Conservation (phyloP, 2,113 vertebrate species). For the Microtus montanus region DNA sequence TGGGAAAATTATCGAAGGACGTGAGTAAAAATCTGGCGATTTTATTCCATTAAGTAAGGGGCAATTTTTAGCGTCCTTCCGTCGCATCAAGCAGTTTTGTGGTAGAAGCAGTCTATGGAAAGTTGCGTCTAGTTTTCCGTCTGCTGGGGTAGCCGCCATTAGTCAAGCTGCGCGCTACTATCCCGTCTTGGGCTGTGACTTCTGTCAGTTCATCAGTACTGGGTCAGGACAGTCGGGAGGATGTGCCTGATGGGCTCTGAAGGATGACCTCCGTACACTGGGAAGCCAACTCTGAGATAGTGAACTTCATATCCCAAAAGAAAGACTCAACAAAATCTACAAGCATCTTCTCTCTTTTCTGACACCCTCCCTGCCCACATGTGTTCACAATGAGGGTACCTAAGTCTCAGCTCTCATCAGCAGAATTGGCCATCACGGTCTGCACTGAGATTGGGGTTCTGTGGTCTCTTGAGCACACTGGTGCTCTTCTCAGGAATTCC, state of each 20-base stretch:
- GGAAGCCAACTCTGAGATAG: constrained; percentile 53
- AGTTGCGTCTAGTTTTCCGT: constrained; percentile 75
- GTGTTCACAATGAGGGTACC: not conserved
- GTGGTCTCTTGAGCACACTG: not conserved
- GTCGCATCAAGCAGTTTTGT: constrained; percentile 54
- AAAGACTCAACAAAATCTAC: not conserved
- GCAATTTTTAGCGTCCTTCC: constrained; percentile 65
- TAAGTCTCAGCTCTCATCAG: not conserved
- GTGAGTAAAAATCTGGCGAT: constrained; percentile 64
- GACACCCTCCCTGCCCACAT: not conserved
- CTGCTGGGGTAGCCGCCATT: constrained; percentile 61
- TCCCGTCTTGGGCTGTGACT: constrained; percentile 70
- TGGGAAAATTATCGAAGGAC: constrained; percentile 61
- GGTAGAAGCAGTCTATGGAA: constrained; percentile 61
- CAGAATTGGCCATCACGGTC: not conserved
- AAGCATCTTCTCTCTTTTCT: not conserved
- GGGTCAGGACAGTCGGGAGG: constrained; percentile 68
- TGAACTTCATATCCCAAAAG: not conserved
- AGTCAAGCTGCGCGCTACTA: constrained; percentile 68
- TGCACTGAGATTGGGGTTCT: not conserved
- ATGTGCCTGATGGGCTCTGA: constrained; percentile 56
- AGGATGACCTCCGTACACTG: constrained; percentile 35
- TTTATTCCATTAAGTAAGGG: constrained; percentile 75
- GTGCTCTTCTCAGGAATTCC: not conserved
- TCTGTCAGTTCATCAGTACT: constrained; percentile 48